Conservation (phyloP, 2,888 invertebrate genomes). For the Drosophila ustulata region DNA sequence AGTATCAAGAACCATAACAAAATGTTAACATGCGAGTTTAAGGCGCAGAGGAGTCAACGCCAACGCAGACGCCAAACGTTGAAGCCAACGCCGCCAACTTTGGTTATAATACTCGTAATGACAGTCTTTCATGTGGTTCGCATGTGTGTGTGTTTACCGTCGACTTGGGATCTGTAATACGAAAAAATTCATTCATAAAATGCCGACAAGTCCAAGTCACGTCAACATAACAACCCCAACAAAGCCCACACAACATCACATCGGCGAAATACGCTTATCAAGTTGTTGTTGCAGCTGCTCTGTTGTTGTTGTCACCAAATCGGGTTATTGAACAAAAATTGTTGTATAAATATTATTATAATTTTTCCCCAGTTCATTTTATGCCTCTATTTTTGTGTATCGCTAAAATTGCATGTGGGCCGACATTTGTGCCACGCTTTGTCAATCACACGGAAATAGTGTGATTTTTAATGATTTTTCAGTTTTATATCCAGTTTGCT, state of each 20-base stretch:
- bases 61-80: conserved; percentile 31
- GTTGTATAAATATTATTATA: conserved; percentile 20
- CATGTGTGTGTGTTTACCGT: conserved; percentile 30
- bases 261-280: conserved; percentile 68
- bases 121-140: conserved; percentile 68
- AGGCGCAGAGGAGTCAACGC: conserved; percentile 14
- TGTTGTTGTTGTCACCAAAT: conserved; percentile 22
- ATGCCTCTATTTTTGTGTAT: conserved; percentile 10
- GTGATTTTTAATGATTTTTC: conserved; percentile 33
- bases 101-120: conserved; percentile 68
- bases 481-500: conserved; percentile 19
- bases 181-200: conserved; percentile 72
- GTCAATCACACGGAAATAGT: conserved; percentile 58
- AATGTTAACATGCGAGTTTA: conserved; percentile 33
- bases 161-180: conserved; percentile 23
- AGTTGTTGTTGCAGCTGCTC: conserved; percentile 31
- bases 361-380: conserved; percentile 11
- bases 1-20: conserved; percentile 16
- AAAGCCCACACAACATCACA: conserved; percentile 53
- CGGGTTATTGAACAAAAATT: conserved; percentile 28
- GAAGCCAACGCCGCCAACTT: conserved; percentile 64
- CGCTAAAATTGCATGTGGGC: conserved; percentile 46
- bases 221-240: conserved; percentile 41
- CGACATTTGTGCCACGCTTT: conserved; percentile 42
- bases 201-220: conserved; percentile 62